phyloP scores from a whole-genome alignment of 2,888 invertebrate genomes.

The Eupithecia inturbata region DNA sequence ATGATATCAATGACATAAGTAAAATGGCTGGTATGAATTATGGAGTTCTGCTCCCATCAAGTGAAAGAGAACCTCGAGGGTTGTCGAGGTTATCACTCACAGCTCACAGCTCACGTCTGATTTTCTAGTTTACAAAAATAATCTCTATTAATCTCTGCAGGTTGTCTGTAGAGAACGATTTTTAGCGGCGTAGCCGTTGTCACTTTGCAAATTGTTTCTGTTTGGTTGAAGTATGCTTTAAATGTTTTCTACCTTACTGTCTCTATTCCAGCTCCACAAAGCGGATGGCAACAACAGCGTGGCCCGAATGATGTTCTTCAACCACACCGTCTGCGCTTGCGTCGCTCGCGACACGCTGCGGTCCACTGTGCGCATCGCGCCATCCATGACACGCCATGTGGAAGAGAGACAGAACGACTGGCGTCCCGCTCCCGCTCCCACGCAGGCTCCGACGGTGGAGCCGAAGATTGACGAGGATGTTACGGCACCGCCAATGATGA shows the following conservation, averaged over 20 bases:
- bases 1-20: too few species aligned
- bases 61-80: too few species aligned
- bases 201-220: not conserved
- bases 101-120: not conserved
- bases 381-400: constrained; percentile 33
- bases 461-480: constrained; percentile 58
- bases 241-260: not conserved
- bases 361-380: constrained; percentile 45
- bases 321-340: constrained; percentile 76
- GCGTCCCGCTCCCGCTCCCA: constrained; percentile 48
- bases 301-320: constrained; percentile 72
- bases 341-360: constrained; percentile 65
- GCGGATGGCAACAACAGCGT: constrained; percentile 63
- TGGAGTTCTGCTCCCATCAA: too few species aligned
- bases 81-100: too few species aligned
- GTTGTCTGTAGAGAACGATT: not conserved
- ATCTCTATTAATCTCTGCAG: not conserved
- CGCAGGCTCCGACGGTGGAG: constrained; percentile 57
- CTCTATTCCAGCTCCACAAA: constrained; percentile 64
- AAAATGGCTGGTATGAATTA: too few species aligned
- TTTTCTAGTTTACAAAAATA: not conserved
- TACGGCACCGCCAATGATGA: constrained; percentile 68
- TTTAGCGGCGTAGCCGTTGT: not conserved
- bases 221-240: not conserved
- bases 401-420: constrained; percentile 49